Percentiles rank a stretch among this genome's conserved stretches.
phyloP scores from a whole-genome alignment of 1,140 invertebrate genomes.

The Anastatus disparis region DNA sequence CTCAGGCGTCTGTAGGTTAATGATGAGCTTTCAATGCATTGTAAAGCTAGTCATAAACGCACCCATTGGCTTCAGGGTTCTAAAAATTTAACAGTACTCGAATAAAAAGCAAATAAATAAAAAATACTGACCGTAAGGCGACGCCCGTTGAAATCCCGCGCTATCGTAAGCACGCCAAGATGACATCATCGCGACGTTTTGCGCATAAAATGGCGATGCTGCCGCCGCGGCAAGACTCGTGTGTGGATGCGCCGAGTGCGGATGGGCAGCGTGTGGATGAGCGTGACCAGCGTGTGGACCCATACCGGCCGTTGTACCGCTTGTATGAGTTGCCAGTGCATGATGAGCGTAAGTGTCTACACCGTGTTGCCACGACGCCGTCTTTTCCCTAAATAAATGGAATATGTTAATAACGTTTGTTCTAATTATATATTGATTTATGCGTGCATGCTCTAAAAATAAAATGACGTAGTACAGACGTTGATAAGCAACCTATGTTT shows the following conservation, averaged over 20 bases:
- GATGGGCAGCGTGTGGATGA: conserved; percentile 61
- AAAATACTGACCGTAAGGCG: conserved; percentile 74
- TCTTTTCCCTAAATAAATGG: conserved; percentile 62
- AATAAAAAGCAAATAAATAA: too few species aligned
- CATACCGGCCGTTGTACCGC: conserved; percentile 56
- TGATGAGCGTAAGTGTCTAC: conserved; percentile 65
- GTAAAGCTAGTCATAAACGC: too few species aligned
- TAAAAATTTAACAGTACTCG: too few species aligned
- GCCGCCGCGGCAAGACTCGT: conserved; percentile 65
- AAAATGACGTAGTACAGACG: too few species aligned
- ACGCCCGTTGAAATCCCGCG: conserved; percentile 77
- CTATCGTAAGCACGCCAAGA: conserved; percentile 83
- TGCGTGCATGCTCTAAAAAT: too few species aligned
- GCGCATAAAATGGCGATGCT: conserved; percentile 74
- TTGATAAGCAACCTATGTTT: too few species aligned
- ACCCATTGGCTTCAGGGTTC: too few species aligned
- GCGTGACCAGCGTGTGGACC: conserved; percentile 57
- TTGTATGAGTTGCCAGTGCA: conserved; percentile 61
- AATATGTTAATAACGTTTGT: too few species aligned
- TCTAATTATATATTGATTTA: too few species aligned
- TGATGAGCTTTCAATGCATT: too few species aligned
- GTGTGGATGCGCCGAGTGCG: conserved; percentile 62
- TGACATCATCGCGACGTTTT: conserved; percentile 80
- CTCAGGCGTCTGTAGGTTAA: too few species aligned
- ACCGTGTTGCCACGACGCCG: conserved; percentile 65